phyloP scores from a whole-genome alignment of 2,888 invertebrate genomes.

The Drosophila mimetica region DNA sequence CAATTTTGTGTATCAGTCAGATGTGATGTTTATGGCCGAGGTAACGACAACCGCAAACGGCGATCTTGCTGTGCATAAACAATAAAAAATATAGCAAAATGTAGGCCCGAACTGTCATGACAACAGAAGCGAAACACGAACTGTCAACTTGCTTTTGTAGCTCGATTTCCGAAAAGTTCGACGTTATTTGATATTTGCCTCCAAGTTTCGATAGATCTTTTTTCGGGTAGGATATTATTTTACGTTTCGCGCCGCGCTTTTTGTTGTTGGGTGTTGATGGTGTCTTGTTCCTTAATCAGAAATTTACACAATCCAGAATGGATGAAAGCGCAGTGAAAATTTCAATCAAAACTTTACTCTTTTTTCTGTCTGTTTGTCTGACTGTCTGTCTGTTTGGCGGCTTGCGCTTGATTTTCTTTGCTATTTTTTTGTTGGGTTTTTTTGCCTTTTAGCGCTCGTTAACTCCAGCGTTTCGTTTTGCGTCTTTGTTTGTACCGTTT shows the following conservation, averaged over 20 bases:
- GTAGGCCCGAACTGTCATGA: constrained; percentile 41
- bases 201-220: constrained; percentile 9
- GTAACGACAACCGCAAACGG: constrained; percentile 8
- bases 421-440: constrained; percentile 9
- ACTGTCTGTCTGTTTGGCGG: constrained; percentile 10
- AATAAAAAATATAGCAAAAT: constrained; percentile 42
- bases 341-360: constrained; percentile 74
- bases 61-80: constrained; percentile 42
- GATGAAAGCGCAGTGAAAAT: constrained; percentile 71
- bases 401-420: constrained; percentile 11
- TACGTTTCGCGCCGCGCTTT: constrained; percentile 17
- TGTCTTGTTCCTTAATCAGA: constrained; percentile 66
- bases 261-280: constrained; percentile 30
- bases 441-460: constrained; percentile 74
- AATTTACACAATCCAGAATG: constrained; percentile 69
- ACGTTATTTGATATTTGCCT: constrained; percentile 17
- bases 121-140: constrained; percentile 26
- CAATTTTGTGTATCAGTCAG: constrained; percentile 26
- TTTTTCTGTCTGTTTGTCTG: constrained; percentile 9
- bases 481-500: constrained; percentile 39
- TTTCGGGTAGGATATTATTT: constrained; percentile 7
- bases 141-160: constrained; percentile 12
- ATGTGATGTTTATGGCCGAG: constrained; percentile 34
- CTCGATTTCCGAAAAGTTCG: constrained; percentile 10
- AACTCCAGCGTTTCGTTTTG: constrained; percentile 49